Base-by-base conservation (phyloP, 2,797 vertebrate species). In the Taenioides sp. region DNA sequence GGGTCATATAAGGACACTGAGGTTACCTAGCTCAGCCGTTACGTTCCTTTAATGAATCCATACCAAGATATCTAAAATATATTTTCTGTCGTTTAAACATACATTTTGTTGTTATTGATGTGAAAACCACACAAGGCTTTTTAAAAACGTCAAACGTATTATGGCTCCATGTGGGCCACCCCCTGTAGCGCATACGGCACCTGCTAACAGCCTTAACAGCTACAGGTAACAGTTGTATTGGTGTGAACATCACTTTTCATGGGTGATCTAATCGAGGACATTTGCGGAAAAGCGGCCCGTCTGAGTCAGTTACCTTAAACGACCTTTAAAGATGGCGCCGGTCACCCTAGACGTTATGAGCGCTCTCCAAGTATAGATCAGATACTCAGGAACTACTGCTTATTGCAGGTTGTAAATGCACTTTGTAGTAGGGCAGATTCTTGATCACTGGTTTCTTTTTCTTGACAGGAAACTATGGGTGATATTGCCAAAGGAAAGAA, bases 401-500 rank as follows among this genome's bases (percentile, higher is more conserved):
- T 47, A 65, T 34, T 64, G 28, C 43, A 27, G 9, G n/a, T 27
- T 40, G 1, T 4, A 14, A 43, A 47, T 9, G 7, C 14, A 47
- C 43, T 47, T 47, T 25, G 31, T 3, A 18, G 3, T n/a, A 17
- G 3, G 63, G 11, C 22, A 17, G 16, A 50, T 23, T 2, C 1
- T 11, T 34, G 3, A 7, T 16, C 2, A 34, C 52, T 52, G 25
- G 0, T 34, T 49, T 58, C 2, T 62, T 7, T 65, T 6, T 63
- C 47, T 47, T 54, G 43, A 2, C 64, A 90, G 89, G 28, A 27
- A 28, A 92, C 86, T 55, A 96, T 94, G 94, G 93, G 89, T 82
- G 92, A 95, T 86, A 40, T 82, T 67, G 92, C 87, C 25, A 94
- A 95, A 72, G 92, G 94, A 83, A 96, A 94, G 88, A 93, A 93